Evolutionary conservation across 2,797 vertebrate species (phyloP), one percentile per base, ranked within the genome.

Genomic region (Centroberyx gerrardi): DNA sequence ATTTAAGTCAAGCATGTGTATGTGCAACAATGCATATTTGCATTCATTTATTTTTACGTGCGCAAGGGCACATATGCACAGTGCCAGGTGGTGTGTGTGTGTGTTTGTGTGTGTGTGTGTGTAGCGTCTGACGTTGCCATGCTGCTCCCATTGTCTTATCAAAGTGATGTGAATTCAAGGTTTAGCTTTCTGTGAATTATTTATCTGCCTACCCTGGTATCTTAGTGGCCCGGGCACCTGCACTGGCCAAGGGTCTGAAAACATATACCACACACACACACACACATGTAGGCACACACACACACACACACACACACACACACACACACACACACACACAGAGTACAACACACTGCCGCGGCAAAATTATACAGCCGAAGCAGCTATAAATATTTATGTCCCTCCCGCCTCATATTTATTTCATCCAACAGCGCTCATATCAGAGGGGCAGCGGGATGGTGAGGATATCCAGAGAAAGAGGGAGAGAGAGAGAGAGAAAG

Each of bases 351-450:
- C 79, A 83, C 77, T 70, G 60, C 60, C 49, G 38, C 68, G 2
- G 51, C 76, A 87, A 81, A 87, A 89, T 87, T 87, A 89, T 87
- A 87, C 80, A 88, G 87, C 71, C n/a, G 40, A 63, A 88, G 87
- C 78, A 69, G 80, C 67, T 84, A 94, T 94, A 87, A 92, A 95
- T 94, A 94, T 94, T 94, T 86, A 94, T 92, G 82, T 59, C 65
- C 83, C 81, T 81, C 70, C 72, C 9, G 73, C 84, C 92, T 93
- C 90, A 92, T 94, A 89, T 93, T 94, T 93, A 92, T 93, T 95
- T 94, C 84, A 94, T 91, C 74, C 82, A 82, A 74, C 72, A 80
- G 85, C 82, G 84, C 80, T 87, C 72, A 81, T 91, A 92, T 88
- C 87, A 87, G 87, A 90, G 72, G 71, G 88, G 88, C 85, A 87